These are phyloP conservation scores for Drosophila serrata DNA, from an alignment of 1,140 invertebrate genomes.

Conservation along the genomic window DNA sequence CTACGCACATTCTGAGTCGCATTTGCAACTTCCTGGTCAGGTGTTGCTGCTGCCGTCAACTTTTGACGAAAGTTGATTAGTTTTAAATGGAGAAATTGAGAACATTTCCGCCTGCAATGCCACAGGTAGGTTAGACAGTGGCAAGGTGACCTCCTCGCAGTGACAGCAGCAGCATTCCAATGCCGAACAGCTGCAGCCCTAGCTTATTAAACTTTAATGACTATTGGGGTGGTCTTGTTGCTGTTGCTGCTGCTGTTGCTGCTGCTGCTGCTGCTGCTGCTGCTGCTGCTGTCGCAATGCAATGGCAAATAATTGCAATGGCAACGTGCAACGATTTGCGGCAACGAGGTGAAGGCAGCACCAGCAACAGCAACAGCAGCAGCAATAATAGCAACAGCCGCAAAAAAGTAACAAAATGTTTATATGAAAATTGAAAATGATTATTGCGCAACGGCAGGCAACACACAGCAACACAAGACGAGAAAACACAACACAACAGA, in stretches of 20 bases:
- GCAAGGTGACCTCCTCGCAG: constrained; percentile 28
- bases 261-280: constrained; percentile 39
- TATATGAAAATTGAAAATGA: constrained; percentile 83
- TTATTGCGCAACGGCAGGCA: constrained; percentile 67
- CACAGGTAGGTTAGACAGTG: not conserved
- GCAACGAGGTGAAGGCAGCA: constrained; percentile 80
- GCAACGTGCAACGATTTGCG: constrained; percentile 81
- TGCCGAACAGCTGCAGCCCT: constrained; percentile 43
- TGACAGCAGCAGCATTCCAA: constrained; percentile 55
- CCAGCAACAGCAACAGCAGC: constrained; percentile 12
- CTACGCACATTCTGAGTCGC: constrained; percentile 55
- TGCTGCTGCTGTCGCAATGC: constrained; percentile 47
- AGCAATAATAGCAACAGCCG: constrained; percentile 2
- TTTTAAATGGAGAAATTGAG: constrained; percentile 34
- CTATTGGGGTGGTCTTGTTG: constrained; percentile 73
- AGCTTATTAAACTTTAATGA: constrained; percentile 75
- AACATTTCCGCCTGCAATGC: constrained; percentile 35
- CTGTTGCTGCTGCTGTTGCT: constrained; percentile 27
- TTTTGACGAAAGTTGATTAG: constrained; percentile 57
- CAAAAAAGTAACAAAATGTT: constrained; percentile 64
- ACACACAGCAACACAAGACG: constrained; percentile 25
- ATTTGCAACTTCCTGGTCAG: constrained; percentile 51
- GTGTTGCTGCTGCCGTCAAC: constrained; percentile 45
- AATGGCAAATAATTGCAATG: constrained; percentile 71
- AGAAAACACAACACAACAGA: constrained; percentile 40